Base-by-base conservation (phyloP, 2,888 invertebrate species). In the Dione juno region DNA sequence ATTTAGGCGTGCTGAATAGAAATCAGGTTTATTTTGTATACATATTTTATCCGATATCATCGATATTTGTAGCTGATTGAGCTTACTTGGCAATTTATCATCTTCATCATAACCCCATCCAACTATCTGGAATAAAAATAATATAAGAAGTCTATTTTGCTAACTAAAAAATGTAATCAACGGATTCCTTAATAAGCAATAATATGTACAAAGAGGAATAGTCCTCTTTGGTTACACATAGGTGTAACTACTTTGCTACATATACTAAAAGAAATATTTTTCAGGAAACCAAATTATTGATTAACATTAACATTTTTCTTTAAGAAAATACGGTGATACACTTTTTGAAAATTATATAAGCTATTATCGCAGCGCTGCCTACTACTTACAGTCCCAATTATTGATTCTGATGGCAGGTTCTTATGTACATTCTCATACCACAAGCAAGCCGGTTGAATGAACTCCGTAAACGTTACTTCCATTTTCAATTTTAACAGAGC, bases 391-490 rank as follows among this genome's bases (percentile, higher is more conserved):
- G 41, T 43, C 14, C 67, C 67, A 21, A 8, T 37, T 1, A 53
- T 35, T 19, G 8, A 16, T 9, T 41, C 43, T 10, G 52, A 10
- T 13, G 41, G 28, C 10, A 72, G 50, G 13, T 48, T 66, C 1
- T 66, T 43, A n/a, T 66, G n/a, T 11, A 43, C 54, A 16, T 66
- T 63, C 5, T 66, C n/a, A 21, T 66, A 57, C 88, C 87, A 88
- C 3, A 88, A 59, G 68, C 87, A 88, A 3, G 84, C 83, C 16
- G 87, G 87, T 67, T 88, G 88, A 2, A 88, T 79, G 67, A 84
- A 87, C n/a, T 84, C 81, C 19, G 75, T 81, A 28, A 79, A 86
- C 0, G 69, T 66, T 0, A 78, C 85, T 74, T 82, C 81, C 1
- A 83, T 78, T 13, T 77, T 81, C n/a, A 88, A 66, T 73, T 81